A percentile compares a stretch with the other conserved stretches of the same genome.
Conservation (phyloP, 1,140 invertebrate genomes). For the Arion vulgaris region DNA sequence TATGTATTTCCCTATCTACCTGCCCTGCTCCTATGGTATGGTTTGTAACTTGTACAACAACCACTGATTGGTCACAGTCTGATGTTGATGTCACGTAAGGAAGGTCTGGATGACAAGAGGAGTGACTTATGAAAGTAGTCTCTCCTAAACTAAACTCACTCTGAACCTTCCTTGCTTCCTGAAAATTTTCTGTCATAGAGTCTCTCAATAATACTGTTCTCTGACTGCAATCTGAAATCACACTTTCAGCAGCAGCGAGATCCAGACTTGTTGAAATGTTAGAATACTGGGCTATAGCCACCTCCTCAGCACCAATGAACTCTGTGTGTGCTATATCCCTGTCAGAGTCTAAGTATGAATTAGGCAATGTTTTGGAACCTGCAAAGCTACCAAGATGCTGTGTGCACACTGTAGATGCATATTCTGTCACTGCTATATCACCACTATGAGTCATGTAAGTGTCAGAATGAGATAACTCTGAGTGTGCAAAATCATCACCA, state of each 20-base stretch:
- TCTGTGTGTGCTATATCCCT: not conserved
- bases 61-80: not conserved
- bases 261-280: not conserved
- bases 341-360: constrained; percentile 8
- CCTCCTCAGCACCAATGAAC: constrained; percentile 30
- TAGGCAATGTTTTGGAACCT: constrained; percentile 4
- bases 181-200: not conserved
- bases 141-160: not conserved
- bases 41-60: not conserved
- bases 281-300: not conserved
- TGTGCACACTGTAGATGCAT: not conserved
- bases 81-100: not conserved
- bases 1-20: constrained; percentile 30
- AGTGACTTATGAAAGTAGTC: not conserved
- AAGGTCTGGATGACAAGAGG: not conserved
- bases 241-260: not conserved
- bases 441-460: not conserved
- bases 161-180: not conserved
- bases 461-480: not conserved
- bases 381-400: constrained; percentile 7
- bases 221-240: not conserved
- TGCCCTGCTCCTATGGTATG: not conserved
- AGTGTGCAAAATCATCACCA: constrained; percentile 13
- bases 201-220: not conserved
- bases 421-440: constrained; percentile 17